phyloP scores from a whole-genome alignment of 2,113 vertebrate genomes.

The Scolopax mira region DNA sequence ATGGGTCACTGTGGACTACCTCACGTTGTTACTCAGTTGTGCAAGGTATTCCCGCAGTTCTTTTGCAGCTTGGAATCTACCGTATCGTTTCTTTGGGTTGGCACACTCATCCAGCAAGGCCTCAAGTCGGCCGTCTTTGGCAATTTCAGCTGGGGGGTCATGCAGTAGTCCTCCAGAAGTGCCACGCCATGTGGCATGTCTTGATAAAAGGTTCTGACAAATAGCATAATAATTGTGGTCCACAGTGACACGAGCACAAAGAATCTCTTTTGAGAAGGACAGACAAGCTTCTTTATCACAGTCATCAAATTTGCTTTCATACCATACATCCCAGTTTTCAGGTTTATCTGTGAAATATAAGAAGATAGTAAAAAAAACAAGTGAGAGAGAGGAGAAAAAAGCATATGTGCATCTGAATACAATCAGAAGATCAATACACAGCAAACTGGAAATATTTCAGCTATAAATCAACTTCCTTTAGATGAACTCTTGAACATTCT shows the following conservation, averaged over 20 bases:
- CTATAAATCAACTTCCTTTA: neutral
- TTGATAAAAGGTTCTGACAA: slow-evolving; percentile 96
- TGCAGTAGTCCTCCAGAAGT: slow-evolving; percentile 96
- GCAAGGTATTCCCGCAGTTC: slow-evolving; percentile 94
- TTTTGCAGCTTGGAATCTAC: slow-evolving; percentile 91
- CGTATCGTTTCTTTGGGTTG: slow-evolving; percentile 90
- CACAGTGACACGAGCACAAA: slow-evolving; percentile 92
- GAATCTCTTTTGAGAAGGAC: slow-evolving; percentile 96
- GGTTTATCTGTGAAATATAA: slow-evolving; percentile 87
- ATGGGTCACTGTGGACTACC: slow-evolving; percentile 77
- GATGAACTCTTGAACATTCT: neutral
- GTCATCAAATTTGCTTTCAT: slow-evolving; percentile 97
- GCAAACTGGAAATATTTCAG: neutral
- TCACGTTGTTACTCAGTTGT: slow-evolving; percentile 85
- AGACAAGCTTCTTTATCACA: slow-evolving; percentile 97
- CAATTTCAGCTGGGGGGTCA: slow-evolving; percentile 88
- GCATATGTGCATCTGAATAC: neutral
- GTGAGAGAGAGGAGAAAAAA: neutral
- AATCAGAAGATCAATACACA: neutral
- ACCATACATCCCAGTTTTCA: slow-evolving; percentile 96
- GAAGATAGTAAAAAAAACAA: neutral
- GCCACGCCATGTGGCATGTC: slow-evolving; percentile 93
- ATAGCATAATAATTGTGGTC: slow-evolving; percentile 99
- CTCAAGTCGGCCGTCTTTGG: slow-evolving; percentile 90
- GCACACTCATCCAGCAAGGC: slow-evolving; percentile 95